A percentile compares a stretch with the other conserved stretches of the same genome.
Evolutionary conservation across 1,140 invertebrate species (phyloP).

Genomic region (Leptinotarsa defecta): DNA sequence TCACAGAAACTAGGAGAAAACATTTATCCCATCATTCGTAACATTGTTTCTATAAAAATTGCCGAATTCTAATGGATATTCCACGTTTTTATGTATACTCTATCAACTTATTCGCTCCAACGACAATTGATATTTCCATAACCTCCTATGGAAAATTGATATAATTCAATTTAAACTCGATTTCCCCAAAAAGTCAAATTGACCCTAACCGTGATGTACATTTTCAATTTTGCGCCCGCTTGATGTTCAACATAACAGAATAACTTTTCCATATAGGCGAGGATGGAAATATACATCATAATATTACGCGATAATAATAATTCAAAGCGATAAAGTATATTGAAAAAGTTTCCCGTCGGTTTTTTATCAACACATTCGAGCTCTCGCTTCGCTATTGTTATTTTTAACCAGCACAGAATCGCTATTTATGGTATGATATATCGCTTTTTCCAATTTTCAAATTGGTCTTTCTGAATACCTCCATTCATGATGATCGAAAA

Average conservation of each 20-base stretch:
- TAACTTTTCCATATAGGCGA: background rate
- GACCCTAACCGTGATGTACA: background rate
- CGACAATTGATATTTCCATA: too few relatives aligned
- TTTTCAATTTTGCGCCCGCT: background rate
- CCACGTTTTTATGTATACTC: too few relatives aligned
- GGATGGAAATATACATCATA: slow-evolving; percentile 1
- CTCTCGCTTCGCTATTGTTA: slow-evolving; percentile 2
- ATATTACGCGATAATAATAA: background rate
- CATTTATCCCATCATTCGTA: too few relatives aligned
- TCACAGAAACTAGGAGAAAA: too few relatives aligned
- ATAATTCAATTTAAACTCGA: background rate
- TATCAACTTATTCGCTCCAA: too few relatives aligned
- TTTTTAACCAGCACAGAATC: background rate
- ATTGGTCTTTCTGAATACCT: too few relatives aligned
- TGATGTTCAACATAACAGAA: background rate
- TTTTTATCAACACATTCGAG: background rate
- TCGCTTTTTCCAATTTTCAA: background rate
- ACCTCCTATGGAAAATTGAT: too few relatives aligned
- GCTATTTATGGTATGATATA: background rate
- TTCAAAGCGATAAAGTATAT: slow-evolving; percentile 4
- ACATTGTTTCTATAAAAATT: too few relatives aligned
- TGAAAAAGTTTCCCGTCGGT: background rate
- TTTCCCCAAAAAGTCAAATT: background rate
- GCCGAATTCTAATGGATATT: too few relatives aligned
- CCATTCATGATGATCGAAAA: too few relatives aligned